Base-by-base conservation (phyloP, 1,140 invertebrate species). In the Trichogramma pretiosum region DNA sequence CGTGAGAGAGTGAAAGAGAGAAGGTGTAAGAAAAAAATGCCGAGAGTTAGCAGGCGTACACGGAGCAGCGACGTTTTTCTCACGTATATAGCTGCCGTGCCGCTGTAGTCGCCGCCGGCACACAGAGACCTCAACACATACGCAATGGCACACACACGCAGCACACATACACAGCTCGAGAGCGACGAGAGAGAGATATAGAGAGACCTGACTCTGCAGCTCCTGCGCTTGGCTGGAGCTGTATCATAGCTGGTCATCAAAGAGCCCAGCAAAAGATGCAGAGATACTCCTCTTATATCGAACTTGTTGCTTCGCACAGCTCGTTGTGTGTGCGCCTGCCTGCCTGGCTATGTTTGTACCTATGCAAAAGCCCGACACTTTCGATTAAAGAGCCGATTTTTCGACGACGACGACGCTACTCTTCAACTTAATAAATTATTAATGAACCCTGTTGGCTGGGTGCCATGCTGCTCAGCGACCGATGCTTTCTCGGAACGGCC, bases 1-100 rank as follows among this genome's bases (percentile, higher is more conserved):
- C 41, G 30, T 38, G 40, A 67, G 68, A 45, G 61, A 64, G 66
- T 46, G 66, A 64, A 61, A 67, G 70, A 61, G 73, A 69, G 37
- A 42, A 48, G 59, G 67, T 69, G 70, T 63, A 61, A 67, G 59
- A 48, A 50, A 50, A 48, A 48, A 50, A 50, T 44, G 41, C 48
- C 28, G 38, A 13, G 28, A 50, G 48, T 38, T 50, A 43, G 48
- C 24, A 16, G 44, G 36, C 48, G 40, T 44, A 49, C 32, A 44
- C 40, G 34, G 44, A 24, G 40, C 37, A 32, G 14, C 33, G 32
- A 44, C 40, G 48, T 50, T 50, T 49, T 50, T 50, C 41, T 50
- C 48, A 50, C 41, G 40, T 49, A 32, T n/a, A n/a, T n/a, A n/a
- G n/a, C n/a, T n/a, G 37, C 9, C 38, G 13, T 23, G 14, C 24